Percentiles rank a stretch among this genome's conserved stretches.
Conservation (phyloP, 2,797 vertebrate species). For the Acanthopagrus latus region DNA sequence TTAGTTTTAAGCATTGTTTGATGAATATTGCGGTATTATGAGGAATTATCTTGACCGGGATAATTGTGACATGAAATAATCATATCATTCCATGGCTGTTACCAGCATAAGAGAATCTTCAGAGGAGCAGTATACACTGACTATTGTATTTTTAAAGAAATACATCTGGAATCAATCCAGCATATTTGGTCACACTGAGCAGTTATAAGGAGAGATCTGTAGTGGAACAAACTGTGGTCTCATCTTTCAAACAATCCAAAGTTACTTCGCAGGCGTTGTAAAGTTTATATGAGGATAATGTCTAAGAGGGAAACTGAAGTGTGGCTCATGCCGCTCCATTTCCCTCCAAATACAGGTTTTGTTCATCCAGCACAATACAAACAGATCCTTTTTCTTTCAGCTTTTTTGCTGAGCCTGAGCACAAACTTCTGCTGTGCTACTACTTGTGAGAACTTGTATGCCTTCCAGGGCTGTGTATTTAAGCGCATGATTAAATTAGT, state of each 20-base stretch:
- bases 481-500: constrained; percentile 44
- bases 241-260: neutral
- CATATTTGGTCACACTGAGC: neutral
- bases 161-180: neutral
- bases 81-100: too few relatives aligned
- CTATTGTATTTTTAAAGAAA: neutral
- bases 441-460: constrained; percentile 25
- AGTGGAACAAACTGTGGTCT: neutral
- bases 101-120: neutral
- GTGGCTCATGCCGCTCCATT: neutral
- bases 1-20: too few relatives aligned
- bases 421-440: constrained; percentile 6
- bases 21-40: too few relatives aligned
- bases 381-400: neutral
- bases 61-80: too few relatives aligned
- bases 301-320: neutral
- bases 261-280: neutral
- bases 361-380: constrained; percentile 2
- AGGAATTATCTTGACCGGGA: too few relatives aligned
- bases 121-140: neutral
- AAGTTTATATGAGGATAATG: neutral
- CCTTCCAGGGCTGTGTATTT: constrained; percentile 49
- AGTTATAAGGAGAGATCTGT: neutral
- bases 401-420: constrained; percentile 26
- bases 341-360: constrained; percentile 1